A percentile compares a stretch with the other conserved stretches of the same genome.
Evolutionary conservation across 2,888 invertebrate genomes (phyloP).

Genomic region (Marasmarcha lunaedactyla): DNA sequence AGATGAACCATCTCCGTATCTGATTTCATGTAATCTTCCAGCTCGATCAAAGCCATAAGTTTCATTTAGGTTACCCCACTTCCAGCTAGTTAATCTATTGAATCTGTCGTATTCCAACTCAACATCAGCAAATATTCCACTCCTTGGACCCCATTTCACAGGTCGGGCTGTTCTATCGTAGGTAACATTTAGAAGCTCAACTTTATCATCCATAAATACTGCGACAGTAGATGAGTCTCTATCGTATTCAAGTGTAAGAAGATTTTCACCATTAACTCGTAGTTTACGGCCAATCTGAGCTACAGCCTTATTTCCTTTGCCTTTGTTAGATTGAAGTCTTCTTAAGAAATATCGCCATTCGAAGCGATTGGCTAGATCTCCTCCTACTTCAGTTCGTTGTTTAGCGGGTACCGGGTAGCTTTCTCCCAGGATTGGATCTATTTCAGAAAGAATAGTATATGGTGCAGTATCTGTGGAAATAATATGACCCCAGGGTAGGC

Average conservation of each 20-base stretch:
- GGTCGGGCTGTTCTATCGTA: constrained; percentile 89
- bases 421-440: constrained; percentile 88
- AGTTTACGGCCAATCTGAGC: constrained; percentile 88
- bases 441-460: constrained; percentile 89
- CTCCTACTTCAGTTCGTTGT: constrained; percentile 89
- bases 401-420: constrained; percentile 93
- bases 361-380: constrained; percentile 91
- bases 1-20: constrained; percentile 90
- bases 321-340: constrained; percentile 75
- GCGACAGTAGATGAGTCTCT: constrained; percentile 87
- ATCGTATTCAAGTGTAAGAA: constrained; percentile 92
- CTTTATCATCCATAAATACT: constrained; percentile 88
- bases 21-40: constrained; percentile 89
- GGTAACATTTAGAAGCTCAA: constrained; percentile 86
- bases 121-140: constrained; percentile 88
- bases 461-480: constrained; percentile 92
- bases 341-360: constrained; percentile 96
- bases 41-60: constrained; percentile 91
- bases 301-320: constrained; percentile 74
- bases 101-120: constrained; percentile 93
- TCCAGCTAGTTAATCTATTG: constrained; percentile 90
- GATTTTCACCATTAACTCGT: constrained; percentile 91
- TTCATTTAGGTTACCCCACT: constrained; percentile 92
- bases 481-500: constrained; percentile 88
- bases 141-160: constrained; percentile 86